Evolutionary conservation across 2,113 vertebrate species (phyloP).

Genomic region (Rallus limicola): DNA sequence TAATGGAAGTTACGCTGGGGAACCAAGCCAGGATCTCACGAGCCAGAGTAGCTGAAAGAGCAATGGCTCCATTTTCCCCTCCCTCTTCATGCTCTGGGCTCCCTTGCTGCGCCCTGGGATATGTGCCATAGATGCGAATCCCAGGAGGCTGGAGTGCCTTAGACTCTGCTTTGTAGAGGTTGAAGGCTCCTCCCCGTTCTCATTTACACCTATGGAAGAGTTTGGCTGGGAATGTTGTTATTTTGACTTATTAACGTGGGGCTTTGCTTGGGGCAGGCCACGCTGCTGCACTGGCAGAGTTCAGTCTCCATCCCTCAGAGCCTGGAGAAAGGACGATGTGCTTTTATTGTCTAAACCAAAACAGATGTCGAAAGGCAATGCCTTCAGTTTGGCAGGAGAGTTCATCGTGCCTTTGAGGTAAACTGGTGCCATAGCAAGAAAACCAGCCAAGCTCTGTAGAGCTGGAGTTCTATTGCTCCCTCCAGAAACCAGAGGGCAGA

Average conservation of each 20-base stretch:
- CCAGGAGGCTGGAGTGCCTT: neutral
- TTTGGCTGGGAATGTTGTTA: neutral
- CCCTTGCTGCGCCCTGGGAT: neutral
- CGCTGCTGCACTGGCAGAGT: neutral
- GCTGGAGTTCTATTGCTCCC: neutral
- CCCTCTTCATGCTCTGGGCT: neutral
- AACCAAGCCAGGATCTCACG: neutral
- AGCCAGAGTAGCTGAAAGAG: neutral
- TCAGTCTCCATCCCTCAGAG: neutral
- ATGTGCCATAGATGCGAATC: neutral
- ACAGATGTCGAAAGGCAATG: accelerated
- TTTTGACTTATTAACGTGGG: neutral
- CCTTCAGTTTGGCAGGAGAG: neutral
- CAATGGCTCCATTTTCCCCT: neutral
- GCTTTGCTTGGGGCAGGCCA: neutral
- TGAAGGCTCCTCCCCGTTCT: neutral
- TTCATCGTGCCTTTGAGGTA: neutral
- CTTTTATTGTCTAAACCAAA: neutral
- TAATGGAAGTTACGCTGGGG: neutral
- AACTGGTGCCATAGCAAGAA: neutral
- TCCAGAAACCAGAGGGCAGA: neutral
- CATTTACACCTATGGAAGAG: neutral
- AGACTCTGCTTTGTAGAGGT: accelerated
- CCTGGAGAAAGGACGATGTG: neutral
- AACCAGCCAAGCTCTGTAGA: neutral